Percentiles rank a stretch among this genome's conserved stretches.
Evolutionary conservation across 2,888 invertebrate species (phyloP).

Genomic region (Melikaiella ostensackeni): DNA sequence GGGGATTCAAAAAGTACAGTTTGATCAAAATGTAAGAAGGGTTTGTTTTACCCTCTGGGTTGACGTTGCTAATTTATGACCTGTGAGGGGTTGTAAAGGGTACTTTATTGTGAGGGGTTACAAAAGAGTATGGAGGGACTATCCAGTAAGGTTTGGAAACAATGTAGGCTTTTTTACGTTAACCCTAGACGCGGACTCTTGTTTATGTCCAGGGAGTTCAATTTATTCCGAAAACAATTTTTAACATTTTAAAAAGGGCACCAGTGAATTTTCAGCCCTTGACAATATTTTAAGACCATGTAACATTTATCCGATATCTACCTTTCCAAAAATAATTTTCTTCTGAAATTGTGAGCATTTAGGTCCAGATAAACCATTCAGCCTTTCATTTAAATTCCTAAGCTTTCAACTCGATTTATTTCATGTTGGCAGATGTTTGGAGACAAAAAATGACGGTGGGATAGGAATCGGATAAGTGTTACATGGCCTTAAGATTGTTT

Average conservation of each 20-base stretch:
- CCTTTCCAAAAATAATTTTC: no score
- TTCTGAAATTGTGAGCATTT: no score
- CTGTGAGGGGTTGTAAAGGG: background rate
- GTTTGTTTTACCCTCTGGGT: background rate
- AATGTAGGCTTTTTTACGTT: background rate
- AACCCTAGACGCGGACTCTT: background rate
- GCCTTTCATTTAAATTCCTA: no score
- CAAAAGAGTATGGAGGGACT: background rate
- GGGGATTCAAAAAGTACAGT: background rate
- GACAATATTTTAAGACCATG: background rate
- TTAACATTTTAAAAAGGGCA: background rate
- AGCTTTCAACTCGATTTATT: no score
- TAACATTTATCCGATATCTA: no score
- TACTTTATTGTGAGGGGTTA: constrained; percentile 21
- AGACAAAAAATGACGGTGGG: no score
- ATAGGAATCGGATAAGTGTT: no score
- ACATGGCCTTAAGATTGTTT: no score
- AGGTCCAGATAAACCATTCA: no score
- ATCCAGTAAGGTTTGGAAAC: background rate
- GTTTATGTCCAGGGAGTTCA: background rate
- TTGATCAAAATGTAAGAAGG: constrained; percentile 3
- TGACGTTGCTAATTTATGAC: background rate
- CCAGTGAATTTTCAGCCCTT: background rate
- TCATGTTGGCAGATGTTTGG: no score
- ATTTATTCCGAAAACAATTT: background rate